Percentiles rank a stretch among this genome's conserved stretches.
phyloP scores from a whole-genome alignment of 1,140 invertebrate genomes.

The Ephestia elutella region DNA sequence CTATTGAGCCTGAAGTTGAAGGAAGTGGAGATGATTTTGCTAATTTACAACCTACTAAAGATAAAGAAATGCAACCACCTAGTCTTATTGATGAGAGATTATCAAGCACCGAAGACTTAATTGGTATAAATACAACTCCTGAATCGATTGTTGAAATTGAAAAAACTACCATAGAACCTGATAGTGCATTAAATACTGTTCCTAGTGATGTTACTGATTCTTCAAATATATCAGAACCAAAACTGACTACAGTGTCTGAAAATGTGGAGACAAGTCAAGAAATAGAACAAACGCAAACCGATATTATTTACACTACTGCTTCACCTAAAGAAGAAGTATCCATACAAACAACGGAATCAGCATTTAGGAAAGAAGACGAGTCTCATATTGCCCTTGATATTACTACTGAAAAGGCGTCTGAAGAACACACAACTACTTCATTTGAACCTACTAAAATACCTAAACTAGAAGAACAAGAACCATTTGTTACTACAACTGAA shows the following conservation, averaged over 20 bases:
- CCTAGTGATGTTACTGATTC: constrained; percentile 19
- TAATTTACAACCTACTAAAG: constrained; percentile 17
- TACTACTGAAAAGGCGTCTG: background rate
- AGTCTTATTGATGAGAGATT: background rate
- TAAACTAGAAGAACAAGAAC: background rate
- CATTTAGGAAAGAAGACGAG: constrained; percentile 17
- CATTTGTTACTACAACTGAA: background rate
- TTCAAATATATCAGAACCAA: constrained; percentile 16
- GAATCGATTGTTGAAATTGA: constrained; percentile 20
- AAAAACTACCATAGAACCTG: constrained; percentile 31
- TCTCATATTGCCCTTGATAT: background rate
- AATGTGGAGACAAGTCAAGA: background rate
- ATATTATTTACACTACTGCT: constrained; percentile 16
- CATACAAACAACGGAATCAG: constrained; percentile 18
- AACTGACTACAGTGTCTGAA: background rate
- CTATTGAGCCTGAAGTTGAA: constrained; percentile 36
- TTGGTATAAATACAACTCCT: constrained; percentile 15
- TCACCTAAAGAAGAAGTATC: constrained; percentile 20
- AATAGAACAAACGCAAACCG: background rate
- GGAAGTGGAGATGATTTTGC: constrained; percentile 55
- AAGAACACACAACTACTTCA: constrained; percentile 8
- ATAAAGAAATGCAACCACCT: constrained; percentile 12
- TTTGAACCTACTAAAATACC: background rate
- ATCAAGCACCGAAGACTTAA: constrained; percentile 6
- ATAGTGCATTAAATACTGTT: constrained; percentile 33